Base-by-base conservation (phyloP, 2,113 vertebrate species). In the Chunga burmeisteri region DNA sequence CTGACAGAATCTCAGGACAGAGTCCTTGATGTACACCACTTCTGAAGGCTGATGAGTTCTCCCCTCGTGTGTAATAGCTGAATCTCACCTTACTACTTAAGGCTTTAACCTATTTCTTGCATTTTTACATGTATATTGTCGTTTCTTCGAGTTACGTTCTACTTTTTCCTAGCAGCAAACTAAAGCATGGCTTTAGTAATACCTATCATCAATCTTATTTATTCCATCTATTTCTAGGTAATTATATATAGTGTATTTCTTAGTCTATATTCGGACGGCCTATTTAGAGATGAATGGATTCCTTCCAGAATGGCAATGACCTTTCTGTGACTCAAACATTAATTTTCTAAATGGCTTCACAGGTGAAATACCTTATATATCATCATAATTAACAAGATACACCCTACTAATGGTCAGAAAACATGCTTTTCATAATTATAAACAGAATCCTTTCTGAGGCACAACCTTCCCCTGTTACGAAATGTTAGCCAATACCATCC, bases 301-400 rank as follows among this genome's bases (percentile, higher is more conserved):
- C 77, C 56, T 93, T 86, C 80, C 88, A 83, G 86, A 96, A 94
- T 17, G 29, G 68, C 73, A 90, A 93, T 89, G 93, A 96, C 93
- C 94, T 92, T 93, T 94, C 86, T 90, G 72, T 90, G 82, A 94
- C 77, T 96, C 83, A 95, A 88, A 72, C 56, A 93, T 96, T 92
- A 91, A 88, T 97, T 97, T 97, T 95, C 63, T 81, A 95, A 97
- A 94, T 77, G 88, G 40, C 34, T 93, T 92, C 72, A 94, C 61
- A 93, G 90, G 88, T 95, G 82, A 94, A 96, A 94, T 81, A 96
- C 65, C 83, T 90, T 87, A 93, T 95, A 95, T 27, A 95, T 92
- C 77, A 88, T 88, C 44, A 47, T 70, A 91, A 96, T 93, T 95
- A 90, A 94, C 73, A 95, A 95, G 86, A 94, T 36, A 82, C 29